Conservation (phyloP, 2,113 vertebrate genomes). For the Serinus canaria region DNA sequence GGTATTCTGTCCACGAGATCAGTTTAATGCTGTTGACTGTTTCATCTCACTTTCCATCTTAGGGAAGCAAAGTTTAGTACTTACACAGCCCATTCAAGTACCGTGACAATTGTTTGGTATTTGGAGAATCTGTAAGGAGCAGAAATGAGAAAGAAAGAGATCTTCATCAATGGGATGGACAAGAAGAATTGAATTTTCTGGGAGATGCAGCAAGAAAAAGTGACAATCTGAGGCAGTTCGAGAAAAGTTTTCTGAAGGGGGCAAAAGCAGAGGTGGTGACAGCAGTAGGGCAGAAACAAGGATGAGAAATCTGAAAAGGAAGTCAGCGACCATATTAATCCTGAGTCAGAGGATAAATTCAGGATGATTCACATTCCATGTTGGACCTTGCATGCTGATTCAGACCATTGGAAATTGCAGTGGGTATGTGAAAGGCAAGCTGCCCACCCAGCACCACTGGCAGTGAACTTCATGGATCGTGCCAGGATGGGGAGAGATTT, state of each 20-base stretch:
- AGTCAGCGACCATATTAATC: neutral
- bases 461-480: neutral
- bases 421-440: neutral
- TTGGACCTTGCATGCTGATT: neutral
- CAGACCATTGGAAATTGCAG: neutral
- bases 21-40: neutral
- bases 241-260: neutral
- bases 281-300: neutral
- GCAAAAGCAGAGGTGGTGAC: neutral
- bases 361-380: neutral
- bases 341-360: neutral
- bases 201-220: neutral
- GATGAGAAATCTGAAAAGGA: neutral
- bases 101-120: neutral
- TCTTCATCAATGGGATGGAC: neutral
- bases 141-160: neutral
- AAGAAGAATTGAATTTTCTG: neutral
- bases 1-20: neutral
- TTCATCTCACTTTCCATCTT: neutral
- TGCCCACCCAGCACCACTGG: neutral
- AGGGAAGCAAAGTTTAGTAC: neutral
- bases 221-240: neutral
- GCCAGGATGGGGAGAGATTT: neutral
- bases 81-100: neutral
- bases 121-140: neutral